Evolutionary conservation across 1,140 invertebrate genomes (phyloP).

Genomic region (Drosophila novamexicana): DNA sequence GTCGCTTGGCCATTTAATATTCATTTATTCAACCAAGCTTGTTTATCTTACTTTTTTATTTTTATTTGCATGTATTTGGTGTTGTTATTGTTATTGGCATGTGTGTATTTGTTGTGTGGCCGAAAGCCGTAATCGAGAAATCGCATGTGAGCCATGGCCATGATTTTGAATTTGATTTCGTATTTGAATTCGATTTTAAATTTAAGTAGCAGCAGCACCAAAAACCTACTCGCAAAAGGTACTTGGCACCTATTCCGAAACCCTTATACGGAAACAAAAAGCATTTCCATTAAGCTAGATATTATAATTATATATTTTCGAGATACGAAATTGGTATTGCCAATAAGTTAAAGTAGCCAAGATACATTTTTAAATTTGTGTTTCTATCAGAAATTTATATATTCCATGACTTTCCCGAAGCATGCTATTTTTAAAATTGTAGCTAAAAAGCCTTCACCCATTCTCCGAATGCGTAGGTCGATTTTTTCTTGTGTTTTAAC

Average conservation of each 20-base stretch:
- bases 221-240: slow-evolving; percentile 50
- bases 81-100: slow-evolving; percentile 25
- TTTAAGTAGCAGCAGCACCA: slow-evolving; percentile 48
- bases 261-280: slow-evolving; percentile 26
- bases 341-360: background rate
- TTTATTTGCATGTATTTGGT: slow-evolving; percentile 9
- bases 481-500: no score
- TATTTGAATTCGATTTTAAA: slow-evolving; percentile 29
- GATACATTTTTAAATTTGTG: background rate
- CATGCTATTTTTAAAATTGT: no score
- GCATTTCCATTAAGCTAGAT: slow-evolving; percentile 5
- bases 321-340: background rate
- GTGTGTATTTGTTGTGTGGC: slow-evolving; percentile 45
- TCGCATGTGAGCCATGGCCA: slow-evolving; percentile 78
- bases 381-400: background rate
- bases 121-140: slow-evolving; percentile 66
- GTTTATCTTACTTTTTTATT: slow-evolving; percentile 62
- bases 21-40: slow-evolving; percentile 81
- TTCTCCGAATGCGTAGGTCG: no score
- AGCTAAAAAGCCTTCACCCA: no score
- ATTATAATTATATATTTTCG: background rate
- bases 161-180: slow-evolving; percentile 71
- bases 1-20: slow-evolving; percentile 71
- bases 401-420: no score
- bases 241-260: slow-evolving; percentile 62